These are phyloP conservation scores for Nomia melanderi DNA, from an alignment of 1,140 invertebrate genomes.

Conservation along the genomic window DNA sequence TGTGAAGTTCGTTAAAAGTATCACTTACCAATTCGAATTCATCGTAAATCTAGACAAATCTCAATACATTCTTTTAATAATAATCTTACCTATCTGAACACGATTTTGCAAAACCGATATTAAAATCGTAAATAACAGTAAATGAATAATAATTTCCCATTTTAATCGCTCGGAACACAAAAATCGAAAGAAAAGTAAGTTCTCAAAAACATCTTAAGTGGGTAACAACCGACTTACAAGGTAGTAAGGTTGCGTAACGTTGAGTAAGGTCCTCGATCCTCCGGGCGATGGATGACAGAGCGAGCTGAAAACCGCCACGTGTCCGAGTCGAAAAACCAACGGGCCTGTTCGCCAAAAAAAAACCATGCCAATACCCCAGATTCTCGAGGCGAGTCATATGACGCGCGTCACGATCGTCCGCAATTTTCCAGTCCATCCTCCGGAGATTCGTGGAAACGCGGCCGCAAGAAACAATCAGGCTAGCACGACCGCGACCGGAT, in stretches of 20 bases:
- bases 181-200: no score
- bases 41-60: no score
- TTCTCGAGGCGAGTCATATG: background rate
- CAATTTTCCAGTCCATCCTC: background rate
- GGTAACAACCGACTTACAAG: background rate
- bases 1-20: no score
- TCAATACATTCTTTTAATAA: no score
- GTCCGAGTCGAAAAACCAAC: background rate
- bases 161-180: no score
- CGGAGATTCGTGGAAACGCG: slow-evolving; percentile 18
- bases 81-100: no score
- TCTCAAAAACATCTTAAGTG: background rate
- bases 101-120: no score
- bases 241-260: background rate
- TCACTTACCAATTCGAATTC: no score
- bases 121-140: no score
- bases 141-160: no score
- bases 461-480: background rate
- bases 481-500: no score
- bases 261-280: background rate
- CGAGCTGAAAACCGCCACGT: background rate
- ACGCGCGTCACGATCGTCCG: background rate
- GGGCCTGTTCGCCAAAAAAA: background rate
- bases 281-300: background rate
- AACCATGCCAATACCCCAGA: background rate